Base-by-base conservation (phyloP, 2,888 invertebrate genomes). In the Stramonita haemastoma region DNA sequence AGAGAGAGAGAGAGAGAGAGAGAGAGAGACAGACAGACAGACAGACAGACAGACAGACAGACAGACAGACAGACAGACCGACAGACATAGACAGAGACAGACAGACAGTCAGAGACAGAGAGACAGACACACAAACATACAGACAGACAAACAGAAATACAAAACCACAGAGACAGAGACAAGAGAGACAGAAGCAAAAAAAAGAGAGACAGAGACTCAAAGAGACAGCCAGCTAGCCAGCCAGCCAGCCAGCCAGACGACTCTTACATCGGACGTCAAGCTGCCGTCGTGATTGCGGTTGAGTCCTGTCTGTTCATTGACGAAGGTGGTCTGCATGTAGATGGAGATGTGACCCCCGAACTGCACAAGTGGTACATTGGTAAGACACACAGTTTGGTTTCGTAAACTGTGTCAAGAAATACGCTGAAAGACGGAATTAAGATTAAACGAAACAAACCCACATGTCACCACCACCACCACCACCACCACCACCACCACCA, bases 221-320 rank as follows among this genome's bases (percentile, higher is more conserved):
- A 46, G 46, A 46, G 32, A 19, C 26, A n/a, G 56, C 15, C 34
- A 77, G 17, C 13, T 46, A 77, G 32, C 19, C 73, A 73, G 29
- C 11, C 19, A 77, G 2, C 22, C 70, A 46, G 60, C 15, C 36
- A 60, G 29, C 34, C 15, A 34, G 17, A 19, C 36, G 34, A 66
- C 32, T 46, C 32, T 11, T 88, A 91, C 91, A 83, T 81, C 84
- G 13, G 57, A 70, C 17, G 81, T 70, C 70, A 91, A 66, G 34
- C 85, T 86, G 0, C 91, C 91, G 15, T 90, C 90, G 19, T 15
- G 17, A 19, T 90, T 81, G 22, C 91, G 87, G 88, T 90, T 77
- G 4, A 90, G 87, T 11, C 89, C 89, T 0, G 91, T 91, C 77
- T 89, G 77, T 32, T 91, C 90, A 81, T 90, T 91, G 89, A 91